Percentiles rank a stretch among this genome's conserved stretches.
Conservation (phyloP, 2,888 invertebrate genomes). For the Philonicus albiceps region DNA sequence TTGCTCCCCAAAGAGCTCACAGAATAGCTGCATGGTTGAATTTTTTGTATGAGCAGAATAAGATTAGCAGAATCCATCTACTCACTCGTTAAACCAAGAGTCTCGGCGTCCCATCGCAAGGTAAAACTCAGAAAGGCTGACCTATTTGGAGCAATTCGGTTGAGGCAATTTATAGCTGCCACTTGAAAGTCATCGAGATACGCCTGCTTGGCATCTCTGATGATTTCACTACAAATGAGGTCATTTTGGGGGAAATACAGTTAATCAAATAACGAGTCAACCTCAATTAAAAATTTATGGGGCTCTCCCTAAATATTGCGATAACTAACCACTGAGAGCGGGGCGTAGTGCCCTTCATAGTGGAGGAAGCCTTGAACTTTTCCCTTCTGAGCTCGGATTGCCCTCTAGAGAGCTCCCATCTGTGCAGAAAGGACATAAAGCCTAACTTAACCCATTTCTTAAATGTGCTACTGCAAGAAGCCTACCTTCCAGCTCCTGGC, state of each 20-base stretch:
- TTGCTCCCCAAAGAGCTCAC: neutral
- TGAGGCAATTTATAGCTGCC: conserved; percentile 21
- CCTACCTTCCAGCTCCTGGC: neutral
- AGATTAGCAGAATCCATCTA: neutral
- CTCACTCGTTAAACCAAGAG: neutral
- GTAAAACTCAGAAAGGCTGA: conserved; percentile 2
- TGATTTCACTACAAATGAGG: conserved; percentile 14
- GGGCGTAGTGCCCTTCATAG: conserved; percentile 30
- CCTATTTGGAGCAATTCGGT: conserved; percentile 6
- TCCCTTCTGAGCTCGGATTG: conserved; percentile 19
- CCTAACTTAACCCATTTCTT: conserved; percentile 39
- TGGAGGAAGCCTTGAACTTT: conserved; percentile 34
- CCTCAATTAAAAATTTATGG: conserved; percentile 27
- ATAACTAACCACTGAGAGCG: conserved; percentile 2
- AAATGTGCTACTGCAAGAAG: neutral
- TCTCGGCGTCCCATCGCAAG: neutral
- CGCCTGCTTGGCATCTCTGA: conserved; percentile 10
- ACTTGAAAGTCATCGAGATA: conserved; percentile 18
- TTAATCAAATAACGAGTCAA: conserved; percentile 36
- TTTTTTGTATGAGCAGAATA: neutral
- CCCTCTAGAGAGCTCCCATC: conserved; percentile 10
- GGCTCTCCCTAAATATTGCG: conserved; percentile 32
- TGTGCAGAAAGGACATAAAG: conserved; percentile 28
- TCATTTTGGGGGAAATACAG: conserved; percentile 29
- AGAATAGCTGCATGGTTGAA: neutral